Base-by-base conservation (phyloP, 2,113 vertebrate species). In the Pituophis catenifer region DNA sequence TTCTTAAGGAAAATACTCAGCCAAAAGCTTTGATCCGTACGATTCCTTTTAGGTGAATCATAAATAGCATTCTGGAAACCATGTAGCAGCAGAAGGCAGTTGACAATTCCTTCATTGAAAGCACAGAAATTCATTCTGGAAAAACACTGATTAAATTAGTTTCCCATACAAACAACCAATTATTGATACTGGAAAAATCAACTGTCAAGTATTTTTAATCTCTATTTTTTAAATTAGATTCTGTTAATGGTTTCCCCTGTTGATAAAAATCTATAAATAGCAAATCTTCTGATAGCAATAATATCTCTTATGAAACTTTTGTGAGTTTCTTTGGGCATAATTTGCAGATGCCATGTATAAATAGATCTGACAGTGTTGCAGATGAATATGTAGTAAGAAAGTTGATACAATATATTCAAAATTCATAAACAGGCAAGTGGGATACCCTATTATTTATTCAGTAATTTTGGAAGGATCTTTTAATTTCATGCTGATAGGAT, bases 41-140 rank as follows among this genome's bases (percentile, higher is more conserved):
- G 0, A 86, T 94, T 96, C 58, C 70, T 90, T 90, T 89, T 89
- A 55, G 91, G 13, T 90, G 12, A 90, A 59, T 93, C 58, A 92
- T 65, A 65, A 54, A 38, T 10, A 90, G 48, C 33, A 91, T 92
- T 94, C 92, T 94, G 91, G 93, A 94, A 95, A 75, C 89, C 55
- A 48, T 50, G 54, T 62, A 93, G 91, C 58, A 92, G 91, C 58
- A 85, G 89, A 8, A 48, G 19, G n/a, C 53, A 89, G 62, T 54
- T 86, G 88, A 86, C 81, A 93, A 93, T 86, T 55, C 75, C 52
- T 90, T 55, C 92, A 33, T 24, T 59, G 57, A 86, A 89, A 44
- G 21, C 29, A 91, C 12, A 90, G 55, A 65, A 48, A 24, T 91
- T 86, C 7, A 91, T 75, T 29, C 44, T 65, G 70, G 11, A 58